These are phyloP conservation scores for Blastobasis lacticolella DNA, from an alignment of 2,888 invertebrate genomes.

Conservation along the genomic window DNA sequence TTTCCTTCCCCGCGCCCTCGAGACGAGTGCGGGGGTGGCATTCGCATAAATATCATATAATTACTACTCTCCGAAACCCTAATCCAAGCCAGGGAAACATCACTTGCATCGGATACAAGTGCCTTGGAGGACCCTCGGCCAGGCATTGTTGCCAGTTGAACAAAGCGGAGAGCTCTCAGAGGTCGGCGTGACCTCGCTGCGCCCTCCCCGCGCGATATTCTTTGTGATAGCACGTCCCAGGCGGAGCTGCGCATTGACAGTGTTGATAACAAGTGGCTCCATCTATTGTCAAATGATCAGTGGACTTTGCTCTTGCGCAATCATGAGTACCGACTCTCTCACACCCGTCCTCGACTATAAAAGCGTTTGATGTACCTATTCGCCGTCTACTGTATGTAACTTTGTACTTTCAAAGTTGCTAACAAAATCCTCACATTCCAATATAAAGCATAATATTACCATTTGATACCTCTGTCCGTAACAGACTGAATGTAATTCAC, in stretches of 20 bases:
- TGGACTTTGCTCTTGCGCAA: background rate
- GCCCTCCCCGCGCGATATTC: constrained; percentile 47
- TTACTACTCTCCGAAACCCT: constrained; percentile 48
- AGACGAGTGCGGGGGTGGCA: constrained; percentile 32
- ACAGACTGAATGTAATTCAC: too few relatives aligned
- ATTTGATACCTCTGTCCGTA: too few relatives aligned
- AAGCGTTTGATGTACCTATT: too few relatives aligned
- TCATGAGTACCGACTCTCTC: too few relatives aligned
- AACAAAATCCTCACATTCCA: too few relatives aligned
- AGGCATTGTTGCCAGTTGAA: constrained; percentile 66
- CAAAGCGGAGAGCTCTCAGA: constrained; percentile 63
- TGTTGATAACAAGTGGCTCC: constrained; percentile 42
- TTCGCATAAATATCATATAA: constrained; percentile 54
- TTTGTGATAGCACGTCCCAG: constrained; percentile 70
- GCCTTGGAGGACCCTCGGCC: constrained; percentile 46
- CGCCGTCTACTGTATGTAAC: too few relatives aligned
- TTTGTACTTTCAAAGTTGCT: too few relatives aligned
- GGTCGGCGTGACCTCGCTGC: constrained; percentile 55
- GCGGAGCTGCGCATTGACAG: constrained; percentile 47
- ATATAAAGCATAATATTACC: too few relatives aligned
- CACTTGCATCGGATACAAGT: constrained; percentile 68
- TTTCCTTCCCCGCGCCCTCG: constrained; percentile 32
- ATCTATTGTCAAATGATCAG: constrained; percentile 22
- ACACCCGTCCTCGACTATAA: too few relatives aligned
- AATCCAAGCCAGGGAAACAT: constrained; percentile 56